phyloP scores from a whole-genome alignment of 2,113 vertebrate species.

The Rynchops niger region DNA sequence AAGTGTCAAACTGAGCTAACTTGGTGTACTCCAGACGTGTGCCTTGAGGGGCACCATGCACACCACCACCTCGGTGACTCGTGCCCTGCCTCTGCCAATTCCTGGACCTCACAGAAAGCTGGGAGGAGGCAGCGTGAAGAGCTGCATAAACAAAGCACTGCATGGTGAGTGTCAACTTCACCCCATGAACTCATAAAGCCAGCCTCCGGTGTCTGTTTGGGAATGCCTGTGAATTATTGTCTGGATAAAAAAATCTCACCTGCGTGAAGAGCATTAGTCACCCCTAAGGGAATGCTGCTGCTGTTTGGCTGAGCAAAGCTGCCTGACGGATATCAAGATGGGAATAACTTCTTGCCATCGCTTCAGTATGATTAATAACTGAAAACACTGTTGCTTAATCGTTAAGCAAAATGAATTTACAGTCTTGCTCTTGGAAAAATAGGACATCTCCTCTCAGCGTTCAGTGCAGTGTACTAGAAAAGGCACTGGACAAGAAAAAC shows the following conservation, averaged over 20 bases:
- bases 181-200: not conserved
- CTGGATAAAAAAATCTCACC: not conserved
- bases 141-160: not conserved
- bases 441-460: not conserved
- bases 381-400: not conserved
- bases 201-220: not conserved
- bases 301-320: not conserved
- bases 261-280: not conserved
- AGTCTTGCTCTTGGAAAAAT: not conserved
- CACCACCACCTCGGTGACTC: not conserved
- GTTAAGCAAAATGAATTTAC: not conserved
- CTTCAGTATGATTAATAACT: not conserved
- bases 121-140: not conserved
- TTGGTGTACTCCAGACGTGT: fast-evolving
- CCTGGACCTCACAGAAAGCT: not conserved
- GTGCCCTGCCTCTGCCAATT: not conserved
- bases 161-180: not conserved
- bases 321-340: not conserved
- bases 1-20: not conserved
- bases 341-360: not conserved
- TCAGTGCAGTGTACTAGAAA: not conserved
- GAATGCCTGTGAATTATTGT: not conserved
- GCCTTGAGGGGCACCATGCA: not conserved
- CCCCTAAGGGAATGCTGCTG: not conserved
- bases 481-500: not conserved